phyloP scores from a whole-genome alignment of 1,140 invertebrate species.

The Monomorium pharaonis region DNA sequence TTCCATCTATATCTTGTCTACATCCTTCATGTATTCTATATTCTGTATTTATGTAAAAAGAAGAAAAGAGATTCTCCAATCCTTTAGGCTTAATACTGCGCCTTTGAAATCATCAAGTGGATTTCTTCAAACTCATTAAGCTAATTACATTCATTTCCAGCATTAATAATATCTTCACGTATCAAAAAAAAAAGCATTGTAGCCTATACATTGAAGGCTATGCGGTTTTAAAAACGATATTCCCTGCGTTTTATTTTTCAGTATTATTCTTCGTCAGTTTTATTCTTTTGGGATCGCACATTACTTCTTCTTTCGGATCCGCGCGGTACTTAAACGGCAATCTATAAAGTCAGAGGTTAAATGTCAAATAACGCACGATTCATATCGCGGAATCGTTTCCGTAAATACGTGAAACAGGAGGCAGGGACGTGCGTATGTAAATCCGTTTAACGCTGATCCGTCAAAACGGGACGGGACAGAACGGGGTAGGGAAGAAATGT shows the following conservation, averaged over 20 bases:
- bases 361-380: conserved; percentile 23
- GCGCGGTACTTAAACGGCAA: not conserved
- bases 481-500: conserved; percentile 55
- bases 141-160: not conserved
- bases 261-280: not conserved
- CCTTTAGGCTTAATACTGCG: not conserved
- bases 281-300: not conserved
- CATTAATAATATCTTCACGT: not conserved
- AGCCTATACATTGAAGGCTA: too few species aligned
- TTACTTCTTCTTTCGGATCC: not conserved
- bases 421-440: not conserved
- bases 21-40: not conserved
- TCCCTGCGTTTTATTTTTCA: not conserved
- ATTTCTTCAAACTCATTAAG: not conserved
- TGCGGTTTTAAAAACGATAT: not conserved
- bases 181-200: not conserved
- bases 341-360: conserved; percentile 21
- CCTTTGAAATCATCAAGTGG: not conserved
- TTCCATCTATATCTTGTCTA: too few species aligned
- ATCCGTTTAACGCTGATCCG: conserved; percentile 55
- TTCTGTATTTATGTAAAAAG: too few species aligned
- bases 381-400: conserved; percentile 16
- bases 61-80: not conserved
- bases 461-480: conserved; percentile 39
- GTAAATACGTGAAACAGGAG: conserved; percentile 52